phyloP scores from a whole-genome alignment of 2,797 vertebrate genomes.

The Chelon auratus region DNA sequence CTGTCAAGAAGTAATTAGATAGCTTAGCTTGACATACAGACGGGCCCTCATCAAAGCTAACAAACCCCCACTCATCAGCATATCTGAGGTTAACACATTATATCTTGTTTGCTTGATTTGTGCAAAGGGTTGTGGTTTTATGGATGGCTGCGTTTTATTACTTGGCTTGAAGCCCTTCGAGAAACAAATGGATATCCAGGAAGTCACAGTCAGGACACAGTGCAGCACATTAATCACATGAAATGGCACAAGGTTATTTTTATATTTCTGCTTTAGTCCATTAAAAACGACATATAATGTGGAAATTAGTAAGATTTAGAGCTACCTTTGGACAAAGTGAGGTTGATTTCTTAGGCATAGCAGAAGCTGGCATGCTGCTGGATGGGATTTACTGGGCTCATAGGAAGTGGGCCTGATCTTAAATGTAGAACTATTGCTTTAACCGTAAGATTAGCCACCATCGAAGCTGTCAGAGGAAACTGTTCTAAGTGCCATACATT shows the following conservation, averaged over 20 bases:
- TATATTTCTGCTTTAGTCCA: neutral
- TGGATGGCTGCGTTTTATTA: neutral
- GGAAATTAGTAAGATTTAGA: neutral
- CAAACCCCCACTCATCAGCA: neutral
- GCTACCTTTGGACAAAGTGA: neutral
- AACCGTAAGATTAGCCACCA: neutral
- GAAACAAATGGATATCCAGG: neutral
- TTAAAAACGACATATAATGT: neutral
- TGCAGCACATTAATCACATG: neutral
- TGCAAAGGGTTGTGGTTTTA: neutral
- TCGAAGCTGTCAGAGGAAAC: neutral
- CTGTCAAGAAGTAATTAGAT: neutral
- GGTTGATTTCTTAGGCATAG: neutral
- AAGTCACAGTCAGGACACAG: neutral
- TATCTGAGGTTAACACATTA: neutral
- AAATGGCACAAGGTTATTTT: neutral
- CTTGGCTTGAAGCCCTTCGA: neutral
- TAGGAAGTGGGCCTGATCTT: neutral
- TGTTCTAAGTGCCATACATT: conserved; percentile 2
- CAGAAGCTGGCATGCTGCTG: neutral
- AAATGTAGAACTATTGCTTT: neutral
- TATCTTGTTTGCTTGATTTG: neutral
- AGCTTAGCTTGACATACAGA: neutral
- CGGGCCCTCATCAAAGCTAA: neutral
- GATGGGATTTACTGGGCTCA: neutral